These are phyloP conservation scores for Bombus sylvicola DNA, from an alignment of 1,140 invertebrate genomes.

Conservation along the genomic window DNA sequence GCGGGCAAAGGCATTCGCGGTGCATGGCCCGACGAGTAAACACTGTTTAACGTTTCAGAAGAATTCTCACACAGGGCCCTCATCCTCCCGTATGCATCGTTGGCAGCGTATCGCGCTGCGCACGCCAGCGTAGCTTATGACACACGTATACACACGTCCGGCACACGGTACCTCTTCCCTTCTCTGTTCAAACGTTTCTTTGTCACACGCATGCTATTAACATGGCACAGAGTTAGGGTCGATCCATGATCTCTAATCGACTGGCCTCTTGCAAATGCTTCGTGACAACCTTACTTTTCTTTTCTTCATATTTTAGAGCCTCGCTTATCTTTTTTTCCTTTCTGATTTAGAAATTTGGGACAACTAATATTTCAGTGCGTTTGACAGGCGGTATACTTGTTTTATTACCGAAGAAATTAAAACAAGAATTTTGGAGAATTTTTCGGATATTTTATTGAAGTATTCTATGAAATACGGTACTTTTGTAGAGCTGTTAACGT, in stretches of 20 bases:
- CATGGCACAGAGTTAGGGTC: constrained; percentile 37
- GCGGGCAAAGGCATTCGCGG: not conserved
- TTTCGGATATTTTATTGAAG: no score
- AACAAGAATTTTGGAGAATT: no score
- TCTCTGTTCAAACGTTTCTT: constrained; percentile 26
- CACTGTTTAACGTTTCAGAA: constrained; percentile 54
- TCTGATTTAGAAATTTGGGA: no score
- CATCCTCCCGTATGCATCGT: constrained; percentile 36
- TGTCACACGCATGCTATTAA: constrained; percentile 36
- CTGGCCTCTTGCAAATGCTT: not conserved
- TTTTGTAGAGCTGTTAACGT: no score
- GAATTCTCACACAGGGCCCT: constrained; percentile 54
- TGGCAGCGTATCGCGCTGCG: constrained; percentile 69
- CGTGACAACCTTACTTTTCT: not conserved
- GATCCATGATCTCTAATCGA: not conserved
- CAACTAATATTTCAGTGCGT: no score
- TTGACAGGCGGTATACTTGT: no score
- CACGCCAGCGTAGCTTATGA: constrained; percentile 78
- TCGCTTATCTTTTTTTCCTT: no score
- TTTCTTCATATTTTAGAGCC: not conserved
- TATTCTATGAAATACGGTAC: no score
- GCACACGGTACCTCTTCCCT: constrained; percentile 39
- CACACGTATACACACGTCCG: constrained; percentile 63
- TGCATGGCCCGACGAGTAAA: constrained; percentile 35
- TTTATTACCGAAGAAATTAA: no score